A percentile compares a stretch with the other conserved stretches of the same genome.
Evolutionary conservation across 2,113 vertebrate species (phyloP).

Genomic region (Ceyx cyanopectus): DNA sequence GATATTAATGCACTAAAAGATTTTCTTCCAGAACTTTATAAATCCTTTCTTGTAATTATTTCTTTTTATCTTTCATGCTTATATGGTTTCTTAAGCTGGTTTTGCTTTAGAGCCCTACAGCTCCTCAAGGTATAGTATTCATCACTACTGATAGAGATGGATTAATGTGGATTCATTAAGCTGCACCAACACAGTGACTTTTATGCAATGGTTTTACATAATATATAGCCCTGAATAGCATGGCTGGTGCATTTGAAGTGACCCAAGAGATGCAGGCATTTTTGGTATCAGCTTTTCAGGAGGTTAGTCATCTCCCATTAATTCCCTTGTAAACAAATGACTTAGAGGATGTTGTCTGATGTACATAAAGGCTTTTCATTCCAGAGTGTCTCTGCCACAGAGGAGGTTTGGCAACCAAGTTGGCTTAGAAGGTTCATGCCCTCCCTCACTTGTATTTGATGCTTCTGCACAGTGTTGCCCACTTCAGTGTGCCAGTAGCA

Average conservation of each 20-base stretch:
- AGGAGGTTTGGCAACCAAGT: background rate
- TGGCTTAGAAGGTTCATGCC: background rate
- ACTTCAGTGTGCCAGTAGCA: background rate
- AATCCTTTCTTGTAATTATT: slow-evolving; percentile 39
- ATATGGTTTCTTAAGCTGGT: background rate
- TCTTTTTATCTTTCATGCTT: slow-evolving; percentile 37
- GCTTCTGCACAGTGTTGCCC: background rate
- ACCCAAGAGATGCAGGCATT: slow-evolving; percentile 21
- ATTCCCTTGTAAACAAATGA: slow-evolving; percentile 53
- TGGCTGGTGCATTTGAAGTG: background rate
- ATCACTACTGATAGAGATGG: slow-evolving; percentile 19
- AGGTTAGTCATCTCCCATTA: slow-evolving; percentile 36
- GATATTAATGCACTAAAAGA: background rate
- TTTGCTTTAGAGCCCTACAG: slow-evolving; percentile 23
- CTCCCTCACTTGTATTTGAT: background rate
- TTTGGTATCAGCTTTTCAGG: slow-evolving; percentile 20
- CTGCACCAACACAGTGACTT: slow-evolving; percentile 30
- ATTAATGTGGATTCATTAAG: slow-evolving; percentile 51
- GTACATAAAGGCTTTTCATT: background rate
- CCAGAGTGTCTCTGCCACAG: background rate
- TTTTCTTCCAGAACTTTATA: slow-evolving; percentile 27
- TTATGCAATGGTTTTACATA: slow-evolving; percentile 11
- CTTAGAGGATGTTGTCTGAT: background rate
- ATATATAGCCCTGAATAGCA: background rate
- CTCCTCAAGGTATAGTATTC: slow-evolving; percentile 40